Evolutionary conservation across 92 coral and sea anemone species (phyloP), one percentile per base, ranked within the genome.

Genomic region (Porites evermanni): DNA sequence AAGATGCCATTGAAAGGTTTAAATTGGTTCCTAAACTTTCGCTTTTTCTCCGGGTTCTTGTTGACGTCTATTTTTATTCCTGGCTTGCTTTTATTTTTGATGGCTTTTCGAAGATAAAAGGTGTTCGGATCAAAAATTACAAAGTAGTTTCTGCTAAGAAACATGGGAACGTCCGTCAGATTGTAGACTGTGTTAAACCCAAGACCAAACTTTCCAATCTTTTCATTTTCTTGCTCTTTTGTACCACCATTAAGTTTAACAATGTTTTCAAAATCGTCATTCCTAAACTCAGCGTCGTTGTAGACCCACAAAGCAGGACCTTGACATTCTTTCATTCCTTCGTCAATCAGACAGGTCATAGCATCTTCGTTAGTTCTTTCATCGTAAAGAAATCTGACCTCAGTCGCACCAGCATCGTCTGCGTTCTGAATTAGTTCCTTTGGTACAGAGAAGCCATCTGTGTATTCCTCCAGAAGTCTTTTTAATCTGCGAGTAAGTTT

Each of bases 291-390:
- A 6, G 98, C 98, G 75, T 95, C 86, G 69, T 95, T 95, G 90
- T 95, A 95, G 1, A 93, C 92, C 98, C 96, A 95, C 77, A 95
- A 84, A 12, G 98, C 98, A 58, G 97, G 94, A 3, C 98, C 98
- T 63, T 95, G 98, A 61, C 98, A 93, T 13, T 79, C 88, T 60
- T 80, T 92, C 98, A 95, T 93, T 1, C 89, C 93, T 79, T 94
- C 97, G 44, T 92, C 96, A 75, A 95, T 85, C 90, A 95, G 75
- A 38, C 92, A 84, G 4, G 93, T 91, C 88, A 87, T 81, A 26
- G 92, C 88, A 72, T 88, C 92, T 53, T 84, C 91, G 38, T 90
- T 93, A 17, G 94, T 81, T 53, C 95, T 85, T 66, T 91, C 94
- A 61, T 95, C 96, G 72, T 91, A 92, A 44, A 95, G 70, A 64